These are phyloP conservation scores for Blera fallax DNA, from an alignment of 2,888 invertebrate species.

Conservation along the genomic window DNA sequence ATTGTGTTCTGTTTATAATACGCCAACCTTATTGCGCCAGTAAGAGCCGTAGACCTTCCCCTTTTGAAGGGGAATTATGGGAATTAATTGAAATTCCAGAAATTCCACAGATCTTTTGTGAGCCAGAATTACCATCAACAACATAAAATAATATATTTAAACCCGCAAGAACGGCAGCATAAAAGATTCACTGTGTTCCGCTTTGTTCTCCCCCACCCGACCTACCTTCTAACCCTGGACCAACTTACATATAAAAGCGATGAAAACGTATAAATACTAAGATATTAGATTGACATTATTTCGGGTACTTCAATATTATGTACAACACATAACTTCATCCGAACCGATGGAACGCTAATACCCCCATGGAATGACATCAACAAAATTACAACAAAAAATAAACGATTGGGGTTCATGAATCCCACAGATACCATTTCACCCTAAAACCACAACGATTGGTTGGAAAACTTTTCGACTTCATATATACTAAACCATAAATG, in stretches of 20 bases:
- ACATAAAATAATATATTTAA: slow-evolving; percentile 72
- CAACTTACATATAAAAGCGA: slow-evolving; percentile 37
- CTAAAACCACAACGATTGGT: slow-evolving; percentile 58
- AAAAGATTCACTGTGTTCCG: slow-evolving; percentile 49
- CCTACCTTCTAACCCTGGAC: slow-evolving; percentile 8
- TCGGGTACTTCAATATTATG: slow-evolving; percentile 41
- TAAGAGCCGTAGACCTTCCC: slow-evolving; percentile 67
- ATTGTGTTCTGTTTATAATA: slow-evolving; percentile 72
- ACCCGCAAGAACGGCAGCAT: slow-evolving; percentile 58
- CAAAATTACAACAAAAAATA: slow-evolving; percentile 6
- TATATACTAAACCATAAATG: slow-evolving; percentile 42
- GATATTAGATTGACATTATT: slow-evolving; percentile 71
- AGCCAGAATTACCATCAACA: slow-evolving; percentile 81
- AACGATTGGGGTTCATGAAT: slow-evolving; percentile 22
- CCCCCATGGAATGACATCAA: background rate
- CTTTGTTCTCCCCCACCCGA: background rate
- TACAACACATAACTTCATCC: slow-evolving; percentile 46
- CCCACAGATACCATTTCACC: slow-evolving; percentile 42
- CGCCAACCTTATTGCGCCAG: slow-evolving; percentile 65
- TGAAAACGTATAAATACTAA: slow-evolving; percentile 49
- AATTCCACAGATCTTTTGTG: slow-evolving; percentile 81
- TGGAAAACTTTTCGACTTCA: slow-evolving; percentile 39
- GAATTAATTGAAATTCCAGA: slow-evolving; percentile 82
- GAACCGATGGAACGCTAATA: slow-evolving; percentile 15
- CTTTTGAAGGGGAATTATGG: slow-evolving; percentile 79